A percentile compares a stretch with the other conserved stretches of the same genome.
phyloP scores from a whole-genome alignment of 2,113 vertebrate genomes.

The Chaetura pelagica region DNA sequence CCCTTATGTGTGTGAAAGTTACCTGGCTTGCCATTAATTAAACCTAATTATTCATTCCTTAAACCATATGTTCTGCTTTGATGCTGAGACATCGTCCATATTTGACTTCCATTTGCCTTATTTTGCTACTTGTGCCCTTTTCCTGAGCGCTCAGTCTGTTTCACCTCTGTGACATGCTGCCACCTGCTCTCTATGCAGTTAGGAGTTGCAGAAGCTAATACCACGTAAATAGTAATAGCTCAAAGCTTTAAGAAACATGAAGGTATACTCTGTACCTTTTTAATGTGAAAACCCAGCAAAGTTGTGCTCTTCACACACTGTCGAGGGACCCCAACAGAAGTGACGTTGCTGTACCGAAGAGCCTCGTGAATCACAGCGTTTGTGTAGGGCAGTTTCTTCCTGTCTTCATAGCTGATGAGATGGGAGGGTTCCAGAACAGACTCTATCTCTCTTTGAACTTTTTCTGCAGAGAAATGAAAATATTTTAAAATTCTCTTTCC shows the following conservation, averaged over 20 bases:
- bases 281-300: slow-evolving; percentile 27
- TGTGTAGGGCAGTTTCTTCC: slow-evolving; percentile 60
- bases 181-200: background rate
- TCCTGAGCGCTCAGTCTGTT: background rate
- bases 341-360: slow-evolving; percentile 42
- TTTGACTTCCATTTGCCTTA: background rate
- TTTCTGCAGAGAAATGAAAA: slow-evolving; percentile 26
- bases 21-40: background rate
- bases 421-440: slow-evolving; percentile 27
- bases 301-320: slow-evolving; percentile 39
- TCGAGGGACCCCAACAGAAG: slow-evolving; percentile 35
- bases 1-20: background rate
- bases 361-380: slow-evolving; percentile 59
- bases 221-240: background rate
- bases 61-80: background rate
- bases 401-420: slow-evolving; percentile 50
- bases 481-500: background rate
- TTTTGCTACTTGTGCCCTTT: background rate
- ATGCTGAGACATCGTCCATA: background rate
- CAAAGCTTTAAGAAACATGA: background rate
- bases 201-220: background rate
- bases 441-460: slow-evolving; percentile 64
- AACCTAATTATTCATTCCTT: background rate
- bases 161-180: background rate
- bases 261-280: slow-evolving; percentile 48